Percentiles rank a stretch among this genome's conserved stretches.
Conservation (phyloP, 1,140 invertebrate species). For the Drosophila bocki region DNA sequence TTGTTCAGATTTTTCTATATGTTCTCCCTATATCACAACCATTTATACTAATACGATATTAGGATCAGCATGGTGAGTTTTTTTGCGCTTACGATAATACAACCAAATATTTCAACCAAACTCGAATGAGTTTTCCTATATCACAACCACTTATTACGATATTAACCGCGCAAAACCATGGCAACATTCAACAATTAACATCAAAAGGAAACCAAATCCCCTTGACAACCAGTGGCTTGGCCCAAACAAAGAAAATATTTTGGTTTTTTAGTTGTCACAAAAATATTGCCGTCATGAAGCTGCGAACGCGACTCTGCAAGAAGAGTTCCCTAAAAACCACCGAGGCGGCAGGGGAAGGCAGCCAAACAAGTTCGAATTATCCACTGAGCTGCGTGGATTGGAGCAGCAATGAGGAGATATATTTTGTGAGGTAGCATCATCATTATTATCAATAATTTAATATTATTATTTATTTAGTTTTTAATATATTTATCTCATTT, state of each 20-base stretch:
- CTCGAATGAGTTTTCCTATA: neutral
- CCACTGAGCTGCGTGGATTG: slow-evolving; percentile 95
- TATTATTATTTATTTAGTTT: neutral
- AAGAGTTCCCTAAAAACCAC: slow-evolving; percentile 51
- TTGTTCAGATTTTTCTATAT: too few relatives aligned
- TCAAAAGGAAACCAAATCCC: neutral
- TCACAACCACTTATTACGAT: slow-evolving; percentile 10
- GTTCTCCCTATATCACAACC: neutral
- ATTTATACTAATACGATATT: neutral
- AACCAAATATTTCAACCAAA: neutral
- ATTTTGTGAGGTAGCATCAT: slow-evolving; percentile 90
- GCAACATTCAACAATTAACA: neutral
- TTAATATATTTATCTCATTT: neutral
- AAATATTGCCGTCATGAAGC: slow-evolving; percentile 58
- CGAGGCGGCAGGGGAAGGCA: slow-evolving; percentile 84
- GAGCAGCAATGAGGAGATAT: slow-evolving; percentile 96
- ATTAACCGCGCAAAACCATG: neutral
- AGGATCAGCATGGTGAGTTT: neutral
- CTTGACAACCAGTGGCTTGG: slow-evolving; percentile 6
- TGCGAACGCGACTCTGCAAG: slow-evolving; percentile 75
- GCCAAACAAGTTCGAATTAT: slow-evolving; percentile 87
- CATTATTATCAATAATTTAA: neutral
- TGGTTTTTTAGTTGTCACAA: neutral
- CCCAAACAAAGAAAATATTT: slow-evolving; percentile 39
- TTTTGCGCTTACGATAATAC: neutral